phyloP scores from a whole-genome alignment of 2,797 vertebrate species.

The Apogon talboti region DNA sequence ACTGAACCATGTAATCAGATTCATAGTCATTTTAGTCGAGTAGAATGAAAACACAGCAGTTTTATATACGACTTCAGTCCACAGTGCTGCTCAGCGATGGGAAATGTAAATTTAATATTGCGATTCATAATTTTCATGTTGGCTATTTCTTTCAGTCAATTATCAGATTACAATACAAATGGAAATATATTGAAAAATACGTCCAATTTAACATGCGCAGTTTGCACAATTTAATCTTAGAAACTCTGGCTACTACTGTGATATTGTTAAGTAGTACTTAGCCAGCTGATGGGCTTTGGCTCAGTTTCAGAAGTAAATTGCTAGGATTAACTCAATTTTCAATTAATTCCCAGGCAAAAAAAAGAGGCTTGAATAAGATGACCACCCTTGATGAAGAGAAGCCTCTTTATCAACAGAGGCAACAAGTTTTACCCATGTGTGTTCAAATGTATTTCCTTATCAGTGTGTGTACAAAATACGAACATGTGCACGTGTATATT shows the following conservation, averaged over 20 bases:
- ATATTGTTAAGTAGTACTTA: constrained; percentile 36
- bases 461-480: constrained; percentile 2
- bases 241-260: constrained; percentile 16
- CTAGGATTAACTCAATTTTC: constrained; percentile 58
- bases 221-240: constrained; percentile 22
- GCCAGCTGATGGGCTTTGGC: constrained; percentile 41
- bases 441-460: not conserved
- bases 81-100: not conserved
- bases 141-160: constrained; percentile 16
- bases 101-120: constrained; percentile 4
- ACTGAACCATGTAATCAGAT: constrained; percentile 45
- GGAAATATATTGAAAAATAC: constrained; percentile 25
- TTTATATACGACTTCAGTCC: constrained; percentile 12
- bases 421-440: constrained; percentile 21
- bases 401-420: constrained; percentile 14
- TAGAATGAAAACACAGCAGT: constrained; percentile 15
- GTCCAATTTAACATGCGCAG: constrained; percentile 12
- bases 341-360: constrained; percentile 53
- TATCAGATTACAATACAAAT: constrained; percentile 20
- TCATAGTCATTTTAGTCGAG: constrained; percentile 23
- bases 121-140: constrained; percentile 20
- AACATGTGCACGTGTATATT: not conserved
- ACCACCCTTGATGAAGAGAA: constrained; percentile 40
- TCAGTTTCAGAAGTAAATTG: constrained; percentile 56
- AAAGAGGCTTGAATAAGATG: constrained; percentile 45